Base-by-base conservation (phyloP, 2,113 vertebrate genomes). In the Bolborhynchus lineola region DNA sequence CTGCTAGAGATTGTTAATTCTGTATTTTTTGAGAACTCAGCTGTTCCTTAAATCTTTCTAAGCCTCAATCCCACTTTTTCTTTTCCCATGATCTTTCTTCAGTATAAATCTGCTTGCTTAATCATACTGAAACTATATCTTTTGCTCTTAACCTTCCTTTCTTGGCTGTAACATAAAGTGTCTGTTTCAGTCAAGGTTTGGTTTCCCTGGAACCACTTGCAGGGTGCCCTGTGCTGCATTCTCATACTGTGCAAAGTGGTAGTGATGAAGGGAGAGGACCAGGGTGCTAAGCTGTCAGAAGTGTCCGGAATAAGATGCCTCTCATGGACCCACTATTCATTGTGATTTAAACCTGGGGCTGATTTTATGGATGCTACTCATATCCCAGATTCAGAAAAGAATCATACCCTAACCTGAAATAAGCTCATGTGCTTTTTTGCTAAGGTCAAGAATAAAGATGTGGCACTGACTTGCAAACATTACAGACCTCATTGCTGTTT, bases 1-100 rank as follows among this genome's bases (percentile, higher is more conserved):
- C 93, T 95, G 88, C 59, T 92, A 94, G 88, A 92, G 46, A 88
- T 92, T 95, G 77, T 92, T 94, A 97, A 90, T 93, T 90, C 77
- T 72, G 35, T 94, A 87, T 95, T 94, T 97, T 86, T 83, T n/a
- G 94, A 89, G 19, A 33, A 90, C 60, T 97, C 92, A 74, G 52
- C 90, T 96, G 74, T 50, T 94, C 62, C 77, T 89, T 86, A 78
- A 90, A 79, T 90, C 60, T 94, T 93, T 85, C 72, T 68, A 41
- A 83, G 35, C 19, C 23, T 7, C 11, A 70, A 16, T 19, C 6
- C 4, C 2, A 3, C 26, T 44, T 49, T 21, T 71, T 44, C 68
- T 85, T 29, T 13, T 77, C 39, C 71, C 26, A 6, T 91, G 57
- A 75, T 82, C 18, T 92, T 80, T 97, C 64, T 95, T 96, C 46